Percentiles rank a stretch among this genome's conserved stretches.
Conservation (phyloP, 1,140 invertebrate genomes). For the Daktulosphaira vitifoliae region DNA sequence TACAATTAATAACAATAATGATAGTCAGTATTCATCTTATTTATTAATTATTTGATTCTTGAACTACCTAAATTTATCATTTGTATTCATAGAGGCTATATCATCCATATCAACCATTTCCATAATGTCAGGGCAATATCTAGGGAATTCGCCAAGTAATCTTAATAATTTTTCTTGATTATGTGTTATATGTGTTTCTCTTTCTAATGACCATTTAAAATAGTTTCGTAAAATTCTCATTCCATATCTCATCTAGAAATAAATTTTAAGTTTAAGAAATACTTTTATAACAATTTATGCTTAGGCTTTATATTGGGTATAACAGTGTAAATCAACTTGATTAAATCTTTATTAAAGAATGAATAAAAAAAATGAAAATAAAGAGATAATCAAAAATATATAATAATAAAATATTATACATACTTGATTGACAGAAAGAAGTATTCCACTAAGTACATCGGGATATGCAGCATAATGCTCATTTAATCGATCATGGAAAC, state of each 20-base stretch:
- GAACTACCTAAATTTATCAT: conserved; percentile 15
- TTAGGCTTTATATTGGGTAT: too few relatives aligned
- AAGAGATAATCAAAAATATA: neutral
- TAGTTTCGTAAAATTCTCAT: conserved; percentile 27
- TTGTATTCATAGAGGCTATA: neutral
- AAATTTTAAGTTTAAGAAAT: neutral
- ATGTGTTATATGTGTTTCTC: neutral
- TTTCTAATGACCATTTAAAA: neutral
- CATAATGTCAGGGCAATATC: conserved; percentile 17
- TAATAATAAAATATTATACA: conserved; percentile 39
- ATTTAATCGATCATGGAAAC: conserved; percentile 50
- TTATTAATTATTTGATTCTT: neutral
- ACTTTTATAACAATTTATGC: too few relatives aligned
- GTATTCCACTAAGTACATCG: conserved; percentile 55
- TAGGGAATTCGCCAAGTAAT: conserved; percentile 21
- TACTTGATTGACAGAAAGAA: conserved; percentile 53
- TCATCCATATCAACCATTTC: conserved; percentile 8
- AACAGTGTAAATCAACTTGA: too few relatives aligned
- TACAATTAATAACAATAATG: neutral
- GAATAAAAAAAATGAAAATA: neutral
- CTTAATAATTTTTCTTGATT: conserved; percentile 11
- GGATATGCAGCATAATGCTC: conserved; percentile 53
- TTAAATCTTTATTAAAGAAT: too few relatives aligned
- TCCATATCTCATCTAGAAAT: conserved; percentile 22
- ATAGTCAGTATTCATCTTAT: neutral